Conservation (phyloP, 2,113 vertebrate genomes). For the Aix galericulata region DNA sequence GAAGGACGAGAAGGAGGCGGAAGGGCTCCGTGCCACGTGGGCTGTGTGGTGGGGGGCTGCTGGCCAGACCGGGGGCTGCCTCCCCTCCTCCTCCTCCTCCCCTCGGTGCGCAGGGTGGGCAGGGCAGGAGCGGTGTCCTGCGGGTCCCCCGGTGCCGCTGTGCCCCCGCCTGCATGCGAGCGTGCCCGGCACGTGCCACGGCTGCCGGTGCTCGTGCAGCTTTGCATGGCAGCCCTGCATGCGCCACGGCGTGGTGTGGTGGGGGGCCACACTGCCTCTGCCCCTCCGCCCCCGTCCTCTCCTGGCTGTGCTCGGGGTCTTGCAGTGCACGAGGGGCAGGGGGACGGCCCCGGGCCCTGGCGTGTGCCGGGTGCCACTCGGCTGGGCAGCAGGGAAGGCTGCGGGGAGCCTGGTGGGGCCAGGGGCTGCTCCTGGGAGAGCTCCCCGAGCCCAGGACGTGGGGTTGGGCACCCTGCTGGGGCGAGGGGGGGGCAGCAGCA, state of each 20-base stretch:
- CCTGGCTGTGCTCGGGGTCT: too few species aligned
- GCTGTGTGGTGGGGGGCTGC: neutral
- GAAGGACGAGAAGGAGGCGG: too few species aligned
- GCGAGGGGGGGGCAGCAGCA: too few species aligned
- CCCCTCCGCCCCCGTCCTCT: neutral
- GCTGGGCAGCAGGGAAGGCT: too few species aligned
- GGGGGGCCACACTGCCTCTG: neutral
- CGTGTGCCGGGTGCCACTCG: too few species aligned
- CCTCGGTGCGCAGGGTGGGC: neutral
- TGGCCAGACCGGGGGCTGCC: neutral
- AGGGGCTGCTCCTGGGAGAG: too few species aligned
- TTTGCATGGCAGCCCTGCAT: neutral
- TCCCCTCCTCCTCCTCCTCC: accelerated
- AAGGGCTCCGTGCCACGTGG: accelerated
- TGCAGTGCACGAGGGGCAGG: too few species aligned
- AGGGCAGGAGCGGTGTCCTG: neutral
- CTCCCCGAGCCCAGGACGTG: too few species aligned
- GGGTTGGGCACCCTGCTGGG: too few species aligned
- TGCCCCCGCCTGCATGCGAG: neutral
- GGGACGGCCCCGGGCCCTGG: too few species aligned
- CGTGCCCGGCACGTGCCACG: neutral
- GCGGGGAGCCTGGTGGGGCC: too few species aligned
- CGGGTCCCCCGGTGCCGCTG: neutral
- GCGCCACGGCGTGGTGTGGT: accelerated
- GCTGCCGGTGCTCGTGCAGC: neutral